A percentile compares a stretch with the other conserved stretches of the same genome.
Evolutionary conservation across 2,797 vertebrate genomes (phyloP).

Genomic region (Labeo calbasu): DNA sequence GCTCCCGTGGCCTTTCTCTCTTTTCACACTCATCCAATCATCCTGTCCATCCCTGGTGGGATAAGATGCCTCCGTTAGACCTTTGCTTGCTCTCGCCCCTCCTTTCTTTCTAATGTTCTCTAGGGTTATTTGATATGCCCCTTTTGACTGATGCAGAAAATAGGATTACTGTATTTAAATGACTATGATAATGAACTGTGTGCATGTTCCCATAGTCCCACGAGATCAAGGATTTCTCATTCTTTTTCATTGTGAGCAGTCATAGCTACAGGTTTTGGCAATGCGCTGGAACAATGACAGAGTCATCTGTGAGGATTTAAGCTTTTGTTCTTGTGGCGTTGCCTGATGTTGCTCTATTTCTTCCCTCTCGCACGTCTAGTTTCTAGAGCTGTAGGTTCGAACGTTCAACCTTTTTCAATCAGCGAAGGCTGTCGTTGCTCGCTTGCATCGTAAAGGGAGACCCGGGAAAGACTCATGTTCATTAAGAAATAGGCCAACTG

Average conservation of each 20-base stretch:
- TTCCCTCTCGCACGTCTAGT: constrained; percentile 41
- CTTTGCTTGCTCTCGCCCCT: constrained; percentile 56
- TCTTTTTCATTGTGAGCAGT: constrained; percentile 59
- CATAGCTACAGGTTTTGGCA: constrained; percentile 60
- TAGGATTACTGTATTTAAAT: constrained; percentile 71
- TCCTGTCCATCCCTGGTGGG: constrained; percentile 59
- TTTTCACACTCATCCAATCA: constrained; percentile 68
- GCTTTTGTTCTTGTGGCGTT: constrained; percentile 60
- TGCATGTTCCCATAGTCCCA: constrained; percentile 57
- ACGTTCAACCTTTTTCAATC: constrained; percentile 41
- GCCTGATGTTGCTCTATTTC: constrained; percentile 62
- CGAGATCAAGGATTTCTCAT: constrained; percentile 62
- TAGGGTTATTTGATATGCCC: constrained; percentile 65
- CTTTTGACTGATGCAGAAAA: constrained; percentile 67
- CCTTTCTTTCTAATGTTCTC: constrained; percentile 56
- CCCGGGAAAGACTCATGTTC: constrained; percentile 18
- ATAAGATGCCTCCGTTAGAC: constrained; percentile 50
- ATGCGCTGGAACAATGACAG: constrained; percentile 58
- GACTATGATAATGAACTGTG: constrained; percentile 65
- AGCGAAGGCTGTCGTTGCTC: constrained; percentile 16
- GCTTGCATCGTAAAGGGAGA: constrained; percentile 14
- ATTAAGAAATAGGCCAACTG: constrained; percentile 43
- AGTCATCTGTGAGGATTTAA: constrained; percentile 63
- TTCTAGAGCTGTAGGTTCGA: constrained; percentile 33
- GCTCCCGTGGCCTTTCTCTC: constrained; percentile 48